A percentile compares a stretch with the other conserved stretches of the same genome.
These are phyloP conservation scores for Melanotaenia pygmaea DNA, from an alignment of 2,797 vertebrate genomes.

Conservation along the genomic window DNA sequence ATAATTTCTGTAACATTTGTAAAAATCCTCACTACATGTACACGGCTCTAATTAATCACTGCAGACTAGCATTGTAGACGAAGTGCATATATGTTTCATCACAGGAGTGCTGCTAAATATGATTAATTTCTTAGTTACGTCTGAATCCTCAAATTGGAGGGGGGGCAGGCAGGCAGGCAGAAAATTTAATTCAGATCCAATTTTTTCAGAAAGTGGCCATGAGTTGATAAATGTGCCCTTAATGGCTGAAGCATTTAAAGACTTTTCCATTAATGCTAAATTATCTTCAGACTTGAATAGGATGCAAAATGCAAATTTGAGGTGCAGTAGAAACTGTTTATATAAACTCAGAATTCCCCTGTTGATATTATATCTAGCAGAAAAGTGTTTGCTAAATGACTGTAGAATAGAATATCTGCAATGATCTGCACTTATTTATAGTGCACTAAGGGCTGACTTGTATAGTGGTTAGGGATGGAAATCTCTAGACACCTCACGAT, in stretches of 20 bases:
- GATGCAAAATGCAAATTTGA: neutral
- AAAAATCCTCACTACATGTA: too few species aligned
- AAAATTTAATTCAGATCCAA: neutral
- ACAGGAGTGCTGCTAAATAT: neutral
- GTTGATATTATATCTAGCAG: too few species aligned
- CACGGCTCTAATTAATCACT: neutral
- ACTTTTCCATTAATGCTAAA: neutral
- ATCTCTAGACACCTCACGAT: too few species aligned
- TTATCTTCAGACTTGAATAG: neutral
- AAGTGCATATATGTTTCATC: neutral
- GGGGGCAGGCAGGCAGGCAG: neutral
- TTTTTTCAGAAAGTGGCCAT: neutral
- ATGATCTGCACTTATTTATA: too few species aligned
- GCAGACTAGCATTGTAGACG: neutral
- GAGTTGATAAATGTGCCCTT: neutral
- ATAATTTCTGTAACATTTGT: too few species aligned
- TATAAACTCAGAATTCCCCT: neutral
- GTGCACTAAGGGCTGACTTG: too few species aligned
- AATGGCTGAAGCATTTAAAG: neutral
- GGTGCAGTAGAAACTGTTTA: neutral
- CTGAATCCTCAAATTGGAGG: neutral
- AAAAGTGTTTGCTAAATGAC: too few species aligned
- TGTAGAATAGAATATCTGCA: too few species aligned
- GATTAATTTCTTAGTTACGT: neutral
- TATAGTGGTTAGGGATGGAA: too few species aligned